Evolutionary conservation across 2,888 invertebrate species (phyloP), one percentile per base, ranked within the genome.

Genomic region (Ephialtes manifestator): DNA sequence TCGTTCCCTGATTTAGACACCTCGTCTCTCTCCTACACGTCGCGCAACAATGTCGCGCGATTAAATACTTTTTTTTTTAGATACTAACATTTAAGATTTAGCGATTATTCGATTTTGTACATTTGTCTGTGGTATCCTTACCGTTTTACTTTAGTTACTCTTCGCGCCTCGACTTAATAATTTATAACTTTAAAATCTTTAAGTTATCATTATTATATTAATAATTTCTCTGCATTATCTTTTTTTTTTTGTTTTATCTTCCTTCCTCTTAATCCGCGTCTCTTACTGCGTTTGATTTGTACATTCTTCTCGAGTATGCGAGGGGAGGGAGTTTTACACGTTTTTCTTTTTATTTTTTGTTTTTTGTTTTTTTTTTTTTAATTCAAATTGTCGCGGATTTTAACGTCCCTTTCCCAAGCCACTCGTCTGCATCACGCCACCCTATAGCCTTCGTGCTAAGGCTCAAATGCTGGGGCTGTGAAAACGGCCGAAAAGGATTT

Each of bases 141-240:
- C 85, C 87, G 81, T 81, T 86, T 80, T 85, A 70, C 65, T 76
- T 80, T 51, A 74, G 53, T 68, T 68, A 68, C 39, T 58, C 68
- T 72, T 68, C 71, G 65, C 71, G 63, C 80, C 80, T 75, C 86
- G 70, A 87, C 87, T 89, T 89, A 92, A 93, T 93, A 93, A 93
- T 92, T 93, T 93, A 94, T 93, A 93, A 92, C 93, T 90, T 93
- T 92, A 92, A 92, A 93, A 91, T 87, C 86, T 90, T 92, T 92
- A 92, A 91, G 90, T 93, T 91, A 92, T 90, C 87, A 90, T 92
- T 91, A 89, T 88, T 92, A 92, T 91, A 92, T 93, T 92, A 92
- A 93, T 93, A 92, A 92, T 92, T 92, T 92, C 92, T 93, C 91
- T 91, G 89, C 86, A 81, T 87, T 89, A 85, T 74, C 77, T 60